Conservation (phyloP, 2,797 vertebrate genomes). For the Hafferia zeledoni region DNA sequence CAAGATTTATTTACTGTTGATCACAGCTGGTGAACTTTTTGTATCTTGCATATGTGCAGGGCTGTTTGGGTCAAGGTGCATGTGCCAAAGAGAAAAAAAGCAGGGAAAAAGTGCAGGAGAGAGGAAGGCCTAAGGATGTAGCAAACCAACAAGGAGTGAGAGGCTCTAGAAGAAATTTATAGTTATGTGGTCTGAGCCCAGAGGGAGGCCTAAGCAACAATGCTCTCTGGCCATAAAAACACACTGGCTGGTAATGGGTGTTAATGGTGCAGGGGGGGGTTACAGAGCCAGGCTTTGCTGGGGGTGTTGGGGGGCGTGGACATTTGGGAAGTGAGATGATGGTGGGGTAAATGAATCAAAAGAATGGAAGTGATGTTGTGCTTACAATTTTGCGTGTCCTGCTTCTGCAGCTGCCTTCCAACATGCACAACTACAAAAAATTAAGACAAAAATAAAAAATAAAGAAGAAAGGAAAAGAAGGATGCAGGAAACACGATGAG, state of each 20-base stretch:
- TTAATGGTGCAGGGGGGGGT: slow-evolving; percentile 75
- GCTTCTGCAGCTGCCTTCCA: background rate
- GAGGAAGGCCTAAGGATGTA: slow-evolving; percentile 62
- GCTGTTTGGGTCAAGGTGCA: slow-evolving; percentile 76
- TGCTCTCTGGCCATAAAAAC: slow-evolving; percentile 84
- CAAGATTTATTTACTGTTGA: slow-evolving; percentile 74
- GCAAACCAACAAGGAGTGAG: slow-evolving; percentile 62
- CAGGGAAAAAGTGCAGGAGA: slow-evolving; percentile 34
- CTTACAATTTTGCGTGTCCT: background rate
- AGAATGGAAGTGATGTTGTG: background rate
- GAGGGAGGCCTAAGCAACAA: slow-evolving; percentile 78
- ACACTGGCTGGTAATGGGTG: slow-evolving; percentile 79
- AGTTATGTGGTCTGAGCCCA: slow-evolving; percentile 66
- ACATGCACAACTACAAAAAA: background rate
- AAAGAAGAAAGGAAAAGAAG: background rate
- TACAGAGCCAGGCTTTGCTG: slow-evolving; percentile 25
- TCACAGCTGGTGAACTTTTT: slow-evolving; percentile 67
- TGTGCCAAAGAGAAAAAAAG: slow-evolving; percentile 35
- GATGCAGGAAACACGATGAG: background rate
- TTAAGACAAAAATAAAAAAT: background rate
- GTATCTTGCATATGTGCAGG: slow-evolving; percentile 69
- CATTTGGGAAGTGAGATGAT: background rate
- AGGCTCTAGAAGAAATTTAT: slow-evolving; percentile 78
- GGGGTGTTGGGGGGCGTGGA: background rate
- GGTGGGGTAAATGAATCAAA: background rate